A percentile compares a stretch with the other conserved stretches of the same genome.
Conservation (phyloP, 2,888 invertebrate species). For the Idaea aversata region DNA sequence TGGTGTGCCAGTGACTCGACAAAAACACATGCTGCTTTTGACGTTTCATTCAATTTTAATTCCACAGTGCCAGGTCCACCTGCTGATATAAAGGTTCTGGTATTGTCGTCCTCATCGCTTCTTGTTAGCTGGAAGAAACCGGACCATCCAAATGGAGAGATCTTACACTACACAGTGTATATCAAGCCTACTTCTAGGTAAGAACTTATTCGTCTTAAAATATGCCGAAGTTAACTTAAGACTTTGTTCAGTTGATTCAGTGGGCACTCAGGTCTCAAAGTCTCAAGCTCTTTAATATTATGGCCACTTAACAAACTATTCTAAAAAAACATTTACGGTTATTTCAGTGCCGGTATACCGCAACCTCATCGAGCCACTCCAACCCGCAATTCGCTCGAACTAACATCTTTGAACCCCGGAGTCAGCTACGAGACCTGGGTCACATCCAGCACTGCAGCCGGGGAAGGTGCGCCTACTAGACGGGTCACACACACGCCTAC, state of each 20-base stretch:
- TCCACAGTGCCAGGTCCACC: slow-evolving; percentile 87
- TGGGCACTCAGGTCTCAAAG: too few species aligned
- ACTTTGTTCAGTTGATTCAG: too few species aligned
- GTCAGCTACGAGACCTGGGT: slow-evolving; percentile 82
- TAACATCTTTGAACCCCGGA: slow-evolving; percentile 57
- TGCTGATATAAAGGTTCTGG: slow-evolving; percentile 89
- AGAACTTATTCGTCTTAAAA: slow-evolving; percentile 14
- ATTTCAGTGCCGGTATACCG: slow-evolving; percentile 55
- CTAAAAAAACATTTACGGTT: background rate
- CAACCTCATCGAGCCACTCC: slow-evolving; percentile 50
- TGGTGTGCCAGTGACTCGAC: background rate
- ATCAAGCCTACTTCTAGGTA: slow-evolving; percentile 75
- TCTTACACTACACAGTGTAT: slow-evolving; percentile 90
- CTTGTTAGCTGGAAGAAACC: slow-evolving; percentile 93
- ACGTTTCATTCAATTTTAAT: background rate
- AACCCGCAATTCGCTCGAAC: slow-evolving; percentile 45
- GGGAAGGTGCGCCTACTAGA: slow-evolving; percentile 73
- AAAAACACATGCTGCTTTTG: background rate
- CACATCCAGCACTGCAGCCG: slow-evolving; percentile 81
- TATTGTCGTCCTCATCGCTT: slow-evolving; percentile 88
- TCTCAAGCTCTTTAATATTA: too few species aligned
- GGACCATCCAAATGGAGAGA: slow-evolving; percentile 87
- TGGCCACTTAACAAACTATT: too few species aligned
- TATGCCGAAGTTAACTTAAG: background rate
- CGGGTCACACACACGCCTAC: slow-evolving; percentile 70